Conservation (phyloP, 2,888 invertebrate genomes). For the Ormia ochracea region DNA sequence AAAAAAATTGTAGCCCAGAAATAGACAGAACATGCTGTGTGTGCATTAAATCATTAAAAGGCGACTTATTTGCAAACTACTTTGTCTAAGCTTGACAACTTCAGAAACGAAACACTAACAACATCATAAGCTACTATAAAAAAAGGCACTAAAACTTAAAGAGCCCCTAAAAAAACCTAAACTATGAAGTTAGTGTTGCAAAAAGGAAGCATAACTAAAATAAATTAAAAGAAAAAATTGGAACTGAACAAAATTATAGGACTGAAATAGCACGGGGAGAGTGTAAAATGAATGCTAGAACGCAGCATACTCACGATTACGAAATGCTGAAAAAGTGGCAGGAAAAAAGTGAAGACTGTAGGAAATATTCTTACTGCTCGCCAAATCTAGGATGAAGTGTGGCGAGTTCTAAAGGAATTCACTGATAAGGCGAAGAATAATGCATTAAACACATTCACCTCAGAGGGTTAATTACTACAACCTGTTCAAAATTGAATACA, state of each 20-base stretch:
- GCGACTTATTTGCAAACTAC: slow-evolving; percentile 63
- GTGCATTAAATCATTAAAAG: slow-evolving; percentile 63
- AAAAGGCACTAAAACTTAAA: slow-evolving; percentile 16
- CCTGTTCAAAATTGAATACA: too few species aligned
- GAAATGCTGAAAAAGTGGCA: slow-evolving; percentile 40
- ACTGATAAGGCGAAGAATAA: background rate
- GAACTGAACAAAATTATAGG: slow-evolving; percentile 15
- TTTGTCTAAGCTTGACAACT: slow-evolving; percentile 63
- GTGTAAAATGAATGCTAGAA: slow-evolving; percentile 26
- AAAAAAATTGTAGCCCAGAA: too few species aligned
- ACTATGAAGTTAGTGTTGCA: slow-evolving; percentile 43
- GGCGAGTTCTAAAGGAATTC: slow-evolving; percentile 1
- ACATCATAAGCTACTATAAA: slow-evolving; percentile 22
- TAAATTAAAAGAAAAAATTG: too few species aligned
- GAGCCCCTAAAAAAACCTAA: slow-evolving; percentile 41
- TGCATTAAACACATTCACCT: too few species aligned
- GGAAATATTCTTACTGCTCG: slow-evolving; percentile 24
- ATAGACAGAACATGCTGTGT: slow-evolving; percentile 40
- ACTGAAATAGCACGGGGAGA: slow-evolving; percentile 4
- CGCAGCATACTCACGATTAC: slow-evolving; percentile 61
- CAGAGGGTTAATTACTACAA: too few species aligned
- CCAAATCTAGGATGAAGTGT: slow-evolving; percentile 42
- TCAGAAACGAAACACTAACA: slow-evolving; percentile 56
- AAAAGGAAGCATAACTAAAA: background rate
- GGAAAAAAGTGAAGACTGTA: slow-evolving; percentile 3